phyloP scores from a whole-genome alignment of 2,797 vertebrate genomes.

The Syngnathus rostellatus region DNA sequence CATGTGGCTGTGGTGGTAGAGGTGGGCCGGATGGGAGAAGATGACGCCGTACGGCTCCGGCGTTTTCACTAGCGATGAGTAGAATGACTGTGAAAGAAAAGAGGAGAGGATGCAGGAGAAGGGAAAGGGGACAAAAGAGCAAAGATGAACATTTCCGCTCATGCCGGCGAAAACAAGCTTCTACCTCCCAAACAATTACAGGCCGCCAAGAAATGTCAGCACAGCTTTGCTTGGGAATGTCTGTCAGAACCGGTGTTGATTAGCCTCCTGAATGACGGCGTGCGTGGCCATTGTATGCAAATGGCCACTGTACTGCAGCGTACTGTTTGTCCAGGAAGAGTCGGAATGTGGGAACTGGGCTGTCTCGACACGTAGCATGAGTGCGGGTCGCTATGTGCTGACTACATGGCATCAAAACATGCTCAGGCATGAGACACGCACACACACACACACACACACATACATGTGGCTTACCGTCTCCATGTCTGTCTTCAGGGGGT shows the following conservation, averaged over 20 bases:
- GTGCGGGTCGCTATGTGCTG: slow-evolving; percentile 22
- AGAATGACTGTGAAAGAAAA: slow-evolving; percentile 72
- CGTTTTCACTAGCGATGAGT: slow-evolving; percentile 76
- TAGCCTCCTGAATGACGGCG: slow-evolving; percentile 35
- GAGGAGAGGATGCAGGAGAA: slow-evolving; percentile 39
- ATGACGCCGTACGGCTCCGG: slow-evolving; percentile 78
- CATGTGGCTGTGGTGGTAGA: slow-evolving; percentile 45
- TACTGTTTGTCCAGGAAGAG: slow-evolving; percentile 63
- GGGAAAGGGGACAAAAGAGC: slow-evolving; percentile 35
- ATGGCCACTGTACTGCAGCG: slow-evolving; percentile 43
- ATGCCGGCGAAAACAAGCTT: slow-evolving; percentile 40
- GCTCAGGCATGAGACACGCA: slow-evolving; percentile 33
- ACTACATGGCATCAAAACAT: slow-evolving; percentile 37
- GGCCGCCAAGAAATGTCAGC: slow-evolving; percentile 31
- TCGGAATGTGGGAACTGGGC: slow-evolving; percentile 59
- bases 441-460: slow-evolving; percentile 15
- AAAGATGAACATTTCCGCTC: slow-evolving; percentile 45
- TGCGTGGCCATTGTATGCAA: slow-evolving; percentile 60
- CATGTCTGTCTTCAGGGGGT: slow-evolving; percentile 90
- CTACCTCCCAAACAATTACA: slow-evolving; percentile 42
- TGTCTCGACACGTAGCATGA: slow-evolving; percentile 52
- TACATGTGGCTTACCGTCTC: slow-evolving; percentile 76
- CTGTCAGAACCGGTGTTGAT: slow-evolving; percentile 29
- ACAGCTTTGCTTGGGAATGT: slow-evolving; percentile 20
- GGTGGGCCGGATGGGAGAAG: slow-evolving; percentile 63